Evolutionary conservation across 92 coral and sea anemone genomes (phyloP), one percentile per base, ranked within the genome.

Genomic region (Epizoanthus illoricatus): DNA sequence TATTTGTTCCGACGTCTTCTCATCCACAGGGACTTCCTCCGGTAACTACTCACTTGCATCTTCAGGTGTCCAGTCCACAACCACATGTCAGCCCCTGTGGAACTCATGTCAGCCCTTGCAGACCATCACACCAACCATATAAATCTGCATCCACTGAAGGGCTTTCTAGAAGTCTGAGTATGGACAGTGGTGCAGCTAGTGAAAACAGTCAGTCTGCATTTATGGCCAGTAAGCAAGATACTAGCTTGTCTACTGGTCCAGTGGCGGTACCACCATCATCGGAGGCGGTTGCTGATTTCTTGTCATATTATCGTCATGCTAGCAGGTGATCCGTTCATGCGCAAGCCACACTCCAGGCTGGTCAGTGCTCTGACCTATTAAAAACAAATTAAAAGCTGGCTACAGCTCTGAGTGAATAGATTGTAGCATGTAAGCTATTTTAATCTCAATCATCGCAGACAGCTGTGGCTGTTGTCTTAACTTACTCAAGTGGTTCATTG

Each of bases 241-340:
- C 56, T 52, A 10, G 21, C 11, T 10, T 18, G 17, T 54, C 20
- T 0, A 62, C 71, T 42, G 16, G 18, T 43, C 6, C 42, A 28
- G 42, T 18, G 18, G 40, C 58, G 41, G 19, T 8, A 7, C 71
- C 62, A 11, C 82, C 82, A 1, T 78, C 82, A 43, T 54, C 23
- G 6, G 59, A 78, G 66, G 71, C 23, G 20, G 43, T 78, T 10
- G 45, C 71, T 61, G 72, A 78, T 63, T 78, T 78, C 72, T 40
- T 78, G 82, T 63, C 66, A 7, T 49, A 63, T 33, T 78, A 33
- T 43, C 69, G 82, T 13, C 11, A 78, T 4, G 42, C 60, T 42
- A 78, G 71, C 71, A 78, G 21, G 61, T 78, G 60, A 78, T 70
- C 52, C 2, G 2, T 41, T 5, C 20, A 68, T 9, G 4, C 3